A percentile compares a stretch with the other conserved stretches of the same genome.
Conservation (phyloP, 2,888 invertebrate genomes). For the Clostera curtula region DNA sequence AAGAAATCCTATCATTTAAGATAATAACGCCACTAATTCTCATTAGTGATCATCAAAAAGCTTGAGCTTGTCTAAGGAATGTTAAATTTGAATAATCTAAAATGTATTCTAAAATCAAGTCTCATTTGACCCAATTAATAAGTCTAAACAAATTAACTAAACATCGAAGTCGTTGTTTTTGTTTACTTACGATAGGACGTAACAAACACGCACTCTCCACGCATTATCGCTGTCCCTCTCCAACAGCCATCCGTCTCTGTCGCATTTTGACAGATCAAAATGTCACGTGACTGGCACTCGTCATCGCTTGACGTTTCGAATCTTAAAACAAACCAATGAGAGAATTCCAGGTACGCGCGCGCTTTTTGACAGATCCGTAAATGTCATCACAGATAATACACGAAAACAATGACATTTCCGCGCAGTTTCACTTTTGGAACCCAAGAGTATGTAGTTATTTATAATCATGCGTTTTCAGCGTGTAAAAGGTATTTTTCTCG, state of each 20-base stretch:
- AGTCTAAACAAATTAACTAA: conserved; percentile 8
- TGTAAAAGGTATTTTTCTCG: conserved; percentile 7
- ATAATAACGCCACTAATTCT: neutral
- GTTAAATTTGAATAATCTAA: neutral
- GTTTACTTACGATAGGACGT: conserved; percentile 29
- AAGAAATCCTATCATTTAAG: conserved; percentile 8
- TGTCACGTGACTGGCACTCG: conserved; percentile 42
- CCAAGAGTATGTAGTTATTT: conserved; percentile 11
- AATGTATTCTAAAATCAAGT: no score
- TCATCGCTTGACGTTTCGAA: conserved; percentile 26
- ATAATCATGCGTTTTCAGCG: conserved; percentile 12
- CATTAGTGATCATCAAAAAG: neutral
- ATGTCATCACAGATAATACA: conserved; percentile 11
- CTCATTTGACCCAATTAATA: no score
- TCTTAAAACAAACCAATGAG: conserved; percentile 14
- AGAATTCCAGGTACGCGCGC: conserved; percentile 15
- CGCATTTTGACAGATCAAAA: conserved; percentile 57
- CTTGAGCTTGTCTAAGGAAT: neutral
- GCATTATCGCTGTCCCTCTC: conserved; percentile 30
- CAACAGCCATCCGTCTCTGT: conserved; percentile 38
- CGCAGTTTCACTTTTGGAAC: conserved; percentile 10
- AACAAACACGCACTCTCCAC: conserved; percentile 16
- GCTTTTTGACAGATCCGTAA: conserved; percentile 20
- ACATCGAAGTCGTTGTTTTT: conserved; percentile 9
- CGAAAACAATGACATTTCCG: conserved; percentile 6